A percentile compares a stretch with the other conserved stretches of the same genome.
phyloP scores from a whole-genome alignment of 1,140 invertebrate genomes.

The Linepithema humile region DNA sequence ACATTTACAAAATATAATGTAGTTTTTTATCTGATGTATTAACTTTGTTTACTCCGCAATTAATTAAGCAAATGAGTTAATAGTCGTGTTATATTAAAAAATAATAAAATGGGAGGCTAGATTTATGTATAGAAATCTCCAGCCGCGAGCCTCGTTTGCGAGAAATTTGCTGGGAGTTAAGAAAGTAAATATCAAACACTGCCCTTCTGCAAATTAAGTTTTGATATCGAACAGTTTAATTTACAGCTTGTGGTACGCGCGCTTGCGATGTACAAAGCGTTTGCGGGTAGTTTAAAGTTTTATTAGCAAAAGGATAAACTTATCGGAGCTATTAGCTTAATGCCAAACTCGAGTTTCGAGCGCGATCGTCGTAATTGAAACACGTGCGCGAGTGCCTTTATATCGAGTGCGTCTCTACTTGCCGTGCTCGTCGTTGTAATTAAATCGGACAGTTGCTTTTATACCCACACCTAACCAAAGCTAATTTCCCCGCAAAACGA shows the following conservation, averaged over 20 bases:
- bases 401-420: slow-evolving; percentile 20
- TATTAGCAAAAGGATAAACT: slow-evolving; percentile 33
- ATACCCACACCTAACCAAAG: neutral
- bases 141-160: neutral
- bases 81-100: no score
- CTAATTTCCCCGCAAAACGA: slow-evolving; percentile 13
- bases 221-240: slow-evolving; percentile 27
- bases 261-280: neutral
- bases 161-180: neutral
- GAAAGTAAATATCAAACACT: neutral
- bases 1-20: neutral
- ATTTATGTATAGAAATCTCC: neutral
- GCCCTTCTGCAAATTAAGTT: neutral
- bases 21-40: no score
- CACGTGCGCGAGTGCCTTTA: slow-evolving; percentile 1
- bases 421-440: slow-evolving; percentile 23
- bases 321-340: slow-evolving; percentile 42
- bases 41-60: no score
- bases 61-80: no score
- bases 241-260: neutral
- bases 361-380: slow-evolving; percentile 41
- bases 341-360: slow-evolving; percentile 12
- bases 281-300: slow-evolving; percentile 9
- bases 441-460: slow-evolving; percentile 40
- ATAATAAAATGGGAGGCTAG: no score